Conservation (phyloP, 2,888 invertebrate genomes). For the Pandemis cinnamomeana region DNA sequence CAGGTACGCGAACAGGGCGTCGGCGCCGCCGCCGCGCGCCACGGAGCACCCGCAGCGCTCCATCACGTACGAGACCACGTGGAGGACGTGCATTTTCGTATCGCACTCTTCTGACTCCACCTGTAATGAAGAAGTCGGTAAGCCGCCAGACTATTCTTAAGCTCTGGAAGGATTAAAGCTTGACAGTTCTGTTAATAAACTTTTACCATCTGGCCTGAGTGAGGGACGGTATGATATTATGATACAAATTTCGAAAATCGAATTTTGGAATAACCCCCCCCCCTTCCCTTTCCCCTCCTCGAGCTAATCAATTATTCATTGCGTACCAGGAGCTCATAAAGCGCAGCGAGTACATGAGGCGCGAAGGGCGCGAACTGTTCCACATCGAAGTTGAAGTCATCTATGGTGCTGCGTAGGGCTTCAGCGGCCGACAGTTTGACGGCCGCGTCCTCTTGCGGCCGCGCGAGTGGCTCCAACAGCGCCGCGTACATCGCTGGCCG, state of each 20-base stretch:
- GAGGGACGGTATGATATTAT: too few species aligned
- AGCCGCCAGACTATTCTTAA: not conserved
- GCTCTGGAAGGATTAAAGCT: too few species aligned
- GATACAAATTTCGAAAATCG: too few species aligned
- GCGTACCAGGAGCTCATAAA: constrained; percentile 91
- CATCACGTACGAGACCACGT: constrained; percentile 94
- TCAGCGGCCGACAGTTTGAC: constrained; percentile 94
- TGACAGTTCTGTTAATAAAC: too few species aligned
- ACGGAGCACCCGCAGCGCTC: constrained; percentile 94
- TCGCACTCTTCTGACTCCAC: constrained; percentile 96
- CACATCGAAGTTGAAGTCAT: constrained; percentile 96
- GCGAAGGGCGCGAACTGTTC: constrained; percentile 94
- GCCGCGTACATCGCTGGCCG: constrained; percentile 93
- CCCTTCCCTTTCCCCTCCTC: too few species aligned
- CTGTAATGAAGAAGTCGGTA: constrained; percentile 59
- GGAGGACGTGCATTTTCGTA: constrained; percentile 97
- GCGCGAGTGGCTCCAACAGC: constrained; percentile 87
- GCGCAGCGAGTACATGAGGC: constrained; percentile 89
- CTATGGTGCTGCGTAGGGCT: constrained; percentile 92
- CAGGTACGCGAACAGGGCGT: constrained; percentile 91
- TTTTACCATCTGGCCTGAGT: too few species aligned
- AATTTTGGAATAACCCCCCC: too few species aligned
- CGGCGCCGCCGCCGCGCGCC: constrained; percentile 90
- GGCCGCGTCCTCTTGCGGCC: constrained; percentile 91
- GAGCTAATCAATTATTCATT: not conserved